A percentile compares a stretch with the other conserved stretches of the same genome.
These are phyloP conservation scores for Hemaris fuciformis DNA, from an alignment of 2,888 invertebrate species.

Conservation along the genomic window DNA sequence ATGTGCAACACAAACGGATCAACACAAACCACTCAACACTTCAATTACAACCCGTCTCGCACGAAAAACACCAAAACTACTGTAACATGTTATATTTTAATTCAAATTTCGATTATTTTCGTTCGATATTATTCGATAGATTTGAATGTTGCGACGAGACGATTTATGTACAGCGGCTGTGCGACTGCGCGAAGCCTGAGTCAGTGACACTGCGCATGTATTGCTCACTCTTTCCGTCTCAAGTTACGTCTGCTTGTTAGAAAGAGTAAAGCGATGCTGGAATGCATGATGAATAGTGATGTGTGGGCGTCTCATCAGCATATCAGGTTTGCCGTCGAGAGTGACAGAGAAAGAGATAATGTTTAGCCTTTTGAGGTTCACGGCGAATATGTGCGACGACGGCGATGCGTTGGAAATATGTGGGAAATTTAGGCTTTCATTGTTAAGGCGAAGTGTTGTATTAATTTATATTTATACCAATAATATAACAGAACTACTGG, in stretches of 20 bases:
- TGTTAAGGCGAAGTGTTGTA: constrained; percentile 50
- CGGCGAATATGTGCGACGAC: constrained; percentile 58
- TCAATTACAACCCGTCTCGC: constrained; percentile 30
- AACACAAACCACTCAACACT: constrained; percentile 35
- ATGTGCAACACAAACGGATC: constrained; percentile 40
- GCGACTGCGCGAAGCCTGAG: constrained; percentile 63
- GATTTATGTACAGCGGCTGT: constrained; percentile 37
- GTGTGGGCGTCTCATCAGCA: constrained; percentile 51
- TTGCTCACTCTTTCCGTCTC: constrained; percentile 52
- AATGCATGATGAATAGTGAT: constrained; percentile 62
- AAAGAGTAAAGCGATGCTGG: constrained; percentile 57
- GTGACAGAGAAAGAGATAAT: constrained; percentile 42
- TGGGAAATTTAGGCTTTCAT: constrained; percentile 72
- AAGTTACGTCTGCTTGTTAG: constrained; percentile 27
- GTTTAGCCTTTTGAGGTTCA: constrained; percentile 61
- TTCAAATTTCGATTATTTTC: constrained; percentile 50
- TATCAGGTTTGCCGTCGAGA: constrained; percentile 36
- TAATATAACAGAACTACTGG: too few relatives aligned
- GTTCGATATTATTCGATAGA: constrained; percentile 47
- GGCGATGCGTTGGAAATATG: constrained; percentile 61
- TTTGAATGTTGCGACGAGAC: constrained; percentile 18
- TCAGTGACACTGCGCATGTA: constrained; percentile 76
- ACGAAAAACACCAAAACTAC: constrained; percentile 29
- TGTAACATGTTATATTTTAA: constrained; percentile 24
- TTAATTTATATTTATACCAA: background rate